Evolutionary conservation across 1,140 invertebrate species (phyloP).

Genomic region (Lepidurus arcticus): DNA sequence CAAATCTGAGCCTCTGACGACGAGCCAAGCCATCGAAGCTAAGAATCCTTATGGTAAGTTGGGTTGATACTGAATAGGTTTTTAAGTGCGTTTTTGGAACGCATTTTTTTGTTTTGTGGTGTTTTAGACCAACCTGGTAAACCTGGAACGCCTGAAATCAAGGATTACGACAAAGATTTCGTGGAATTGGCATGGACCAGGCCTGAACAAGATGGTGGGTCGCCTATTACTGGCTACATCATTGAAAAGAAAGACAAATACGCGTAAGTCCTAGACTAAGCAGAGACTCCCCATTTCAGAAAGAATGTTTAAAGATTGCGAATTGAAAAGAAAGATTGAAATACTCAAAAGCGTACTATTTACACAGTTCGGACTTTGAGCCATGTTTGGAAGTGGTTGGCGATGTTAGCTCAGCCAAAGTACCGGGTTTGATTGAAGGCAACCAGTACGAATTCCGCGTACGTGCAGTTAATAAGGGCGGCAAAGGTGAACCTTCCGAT

Average conservation of each 20-base stretch:
- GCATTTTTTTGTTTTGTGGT: slow-evolving; percentile 42
- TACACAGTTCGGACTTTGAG: slow-evolving; percentile 64
- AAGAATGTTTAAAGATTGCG: no score
- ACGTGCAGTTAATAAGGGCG: slow-evolving; percentile 71
- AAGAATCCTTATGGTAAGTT: slow-evolving; percentile 84
- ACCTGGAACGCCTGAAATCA: slow-evolving; percentile 80
- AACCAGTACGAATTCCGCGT: slow-evolving; percentile 91
- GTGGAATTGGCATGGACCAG: slow-evolving; percentile 91
- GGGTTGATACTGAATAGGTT: slow-evolving; percentile 46
- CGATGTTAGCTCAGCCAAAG: slow-evolving; percentile 72
- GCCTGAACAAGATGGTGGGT: slow-evolving; percentile 78
- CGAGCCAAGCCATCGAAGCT: slow-evolving; percentile 83
- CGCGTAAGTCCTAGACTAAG: slow-evolving; percentile 39
- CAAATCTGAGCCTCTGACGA: slow-evolving; percentile 85
- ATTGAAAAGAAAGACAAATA: slow-evolving; percentile 95
- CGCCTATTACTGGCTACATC: slow-evolving; percentile 83
- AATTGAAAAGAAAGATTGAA: no score
- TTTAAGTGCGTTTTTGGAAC: slow-evolving; percentile 33
- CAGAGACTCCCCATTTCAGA: slow-evolving; percentile 22
- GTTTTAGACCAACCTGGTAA: slow-evolving; percentile 61
- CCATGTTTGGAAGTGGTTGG: slow-evolving; percentile 77
- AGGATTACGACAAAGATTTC: slow-evolving; percentile 86
- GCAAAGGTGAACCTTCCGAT: slow-evolving; percentile 73
- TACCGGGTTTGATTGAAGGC: slow-evolving; percentile 83
- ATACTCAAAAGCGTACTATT: slow-evolving; percentile 17